phyloP scores from a whole-genome alignment of 2,797 vertebrate genomes.

The Antennarius maculatus region DNA sequence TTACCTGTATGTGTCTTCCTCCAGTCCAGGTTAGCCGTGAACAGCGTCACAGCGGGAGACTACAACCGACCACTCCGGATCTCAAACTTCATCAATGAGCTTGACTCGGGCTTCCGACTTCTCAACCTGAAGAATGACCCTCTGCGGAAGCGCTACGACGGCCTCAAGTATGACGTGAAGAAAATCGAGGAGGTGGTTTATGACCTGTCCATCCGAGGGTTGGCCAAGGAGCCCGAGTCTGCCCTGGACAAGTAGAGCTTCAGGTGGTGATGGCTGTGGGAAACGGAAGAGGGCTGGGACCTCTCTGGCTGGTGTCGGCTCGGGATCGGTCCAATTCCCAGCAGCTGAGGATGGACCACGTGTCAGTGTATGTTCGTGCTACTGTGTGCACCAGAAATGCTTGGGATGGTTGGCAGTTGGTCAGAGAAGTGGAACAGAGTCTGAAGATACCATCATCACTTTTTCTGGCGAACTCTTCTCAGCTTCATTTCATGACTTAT shows the following conservation, averaged over 20 bases:
- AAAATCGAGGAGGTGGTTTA: constrained; percentile 99
- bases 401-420: constrained; percentile 50
- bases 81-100: constrained; percentile 95
- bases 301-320: constrained; percentile 39
- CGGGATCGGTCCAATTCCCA: constrained; percentile 46
- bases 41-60: constrained; percentile 97
- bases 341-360: constrained; percentile 55
- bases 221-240: constrained; percentile 85
- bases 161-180: constrained; percentile 98
- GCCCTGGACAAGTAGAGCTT: constrained; percentile 58
- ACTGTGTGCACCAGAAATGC: constrained; percentile 24
- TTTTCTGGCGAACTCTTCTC: constrained; percentile 35
- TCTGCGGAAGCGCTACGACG: constrained; percentile 95
- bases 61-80: constrained; percentile 94
- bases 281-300: constrained; percentile 52
- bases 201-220: constrained; percentile 94
- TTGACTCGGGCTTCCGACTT: constrained; percentile 96
- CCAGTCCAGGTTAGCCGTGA: constrained; percentile 93
- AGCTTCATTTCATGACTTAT: constrained; percentile 23
- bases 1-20: neutral
- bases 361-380: constrained; percentile 18
- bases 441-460: constrained; percentile 39
- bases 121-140: constrained; percentile 99
- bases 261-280: constrained; percentile 28
- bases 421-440: constrained; percentile 23